Base-by-base conservation (phyloP, 64 coral and sea anemone species). In the Montipora cactus region DNA sequence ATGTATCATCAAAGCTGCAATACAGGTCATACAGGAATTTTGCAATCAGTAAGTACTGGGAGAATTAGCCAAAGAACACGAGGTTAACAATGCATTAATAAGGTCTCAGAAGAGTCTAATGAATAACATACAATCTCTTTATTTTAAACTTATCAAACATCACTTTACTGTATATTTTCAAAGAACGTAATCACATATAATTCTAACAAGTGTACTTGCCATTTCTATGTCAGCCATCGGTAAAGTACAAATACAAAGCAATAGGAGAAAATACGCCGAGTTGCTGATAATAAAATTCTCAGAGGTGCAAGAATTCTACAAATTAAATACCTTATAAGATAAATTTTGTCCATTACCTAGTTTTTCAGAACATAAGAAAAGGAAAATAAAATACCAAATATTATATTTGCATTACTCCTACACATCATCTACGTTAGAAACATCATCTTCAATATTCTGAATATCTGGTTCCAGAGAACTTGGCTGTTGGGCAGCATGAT, bases 391-490 rank as follows among this genome's bases (percentile, higher is more conserved):
- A 75, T 59, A 25, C 62, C 53, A 80, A 90, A 79, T 74, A 3
- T 57, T 25, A 90, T 14, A 16, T 45, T 67, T 90, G 28, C 16
- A 69, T 91, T 91, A 91, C 15, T 71, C 89, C 89, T 91, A 91
- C 89, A 91, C 89, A 91, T 91, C 89, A 91, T 91, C 66, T 49
- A 91, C 67, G 89, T 91, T 81, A 22, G 77, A 91, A 44, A 91
- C 81, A 91, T 91, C 77, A 81, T 91, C 89, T 91, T 91, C 55
- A 69, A 91, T 91, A 59, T 91, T 74, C 71, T 74, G 21, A 74
- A 20, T 0, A 69, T 69, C 66, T 69, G 66, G 66, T 69, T 69
- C 66, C 2, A 69, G 66, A 69, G 66, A 69, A 69, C 52, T 57
- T 57, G 15, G 66, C 66, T 69, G 66, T 69, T 8, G 66, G 66